Conservation (phyloP, 2,113 vertebrate species). For the Seriola aureovittata region DNA sequence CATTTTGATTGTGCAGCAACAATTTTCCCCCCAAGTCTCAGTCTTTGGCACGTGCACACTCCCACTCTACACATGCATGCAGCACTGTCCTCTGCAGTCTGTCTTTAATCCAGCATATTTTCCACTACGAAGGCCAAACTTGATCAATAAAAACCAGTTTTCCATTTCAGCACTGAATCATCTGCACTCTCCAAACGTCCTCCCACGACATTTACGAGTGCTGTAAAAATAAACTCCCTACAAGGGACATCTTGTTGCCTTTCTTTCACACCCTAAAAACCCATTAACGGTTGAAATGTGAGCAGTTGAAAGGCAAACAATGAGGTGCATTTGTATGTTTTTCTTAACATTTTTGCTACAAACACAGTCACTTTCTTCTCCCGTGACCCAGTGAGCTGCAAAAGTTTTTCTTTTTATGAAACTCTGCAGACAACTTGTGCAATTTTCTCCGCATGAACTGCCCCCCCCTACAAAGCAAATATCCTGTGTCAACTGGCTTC, state of each 20-base stretch:
- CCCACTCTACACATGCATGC: background rate
- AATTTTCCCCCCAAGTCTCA: background rate
- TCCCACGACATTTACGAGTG: background rate
- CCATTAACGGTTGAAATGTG: background rate
- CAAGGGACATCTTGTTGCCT: background rate
- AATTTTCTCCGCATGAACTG: constrained; percentile 22
- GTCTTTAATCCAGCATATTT: background rate
- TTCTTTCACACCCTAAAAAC: background rate
- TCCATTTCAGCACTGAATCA: background rate
- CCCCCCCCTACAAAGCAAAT: background rate
- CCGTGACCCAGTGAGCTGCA: constrained; percentile 2
- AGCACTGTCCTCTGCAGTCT: background rate
- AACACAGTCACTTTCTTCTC: background rate
- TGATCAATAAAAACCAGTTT: background rate
- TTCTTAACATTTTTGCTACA: background rate
- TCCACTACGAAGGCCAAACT: background rate
- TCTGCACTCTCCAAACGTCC: constrained; percentile 1
- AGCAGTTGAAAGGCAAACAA: background rate
- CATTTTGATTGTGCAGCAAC: constrained; percentile 5
- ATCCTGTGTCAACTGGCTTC: constrained; percentile 28
- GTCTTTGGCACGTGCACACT: background rate
- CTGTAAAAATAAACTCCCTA: background rate
- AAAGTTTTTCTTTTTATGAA: background rate
- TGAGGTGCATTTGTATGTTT: background rate
- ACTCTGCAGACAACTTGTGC: background rate